Evolutionary conservation across 1,140 invertebrate genomes (phyloP).

Genomic region (Prorops nasuta): DNA sequence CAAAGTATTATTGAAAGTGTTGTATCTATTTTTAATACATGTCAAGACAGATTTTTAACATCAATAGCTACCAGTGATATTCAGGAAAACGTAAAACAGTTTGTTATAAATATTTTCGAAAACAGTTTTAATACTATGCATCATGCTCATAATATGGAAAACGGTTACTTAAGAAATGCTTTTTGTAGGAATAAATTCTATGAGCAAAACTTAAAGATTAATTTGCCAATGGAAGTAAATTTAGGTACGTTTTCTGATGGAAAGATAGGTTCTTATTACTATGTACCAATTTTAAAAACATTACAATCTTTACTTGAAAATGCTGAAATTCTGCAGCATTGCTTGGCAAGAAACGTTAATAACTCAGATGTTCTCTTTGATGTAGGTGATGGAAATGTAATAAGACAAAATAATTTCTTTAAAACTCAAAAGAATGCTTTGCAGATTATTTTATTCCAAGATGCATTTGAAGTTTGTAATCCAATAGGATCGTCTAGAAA

Average conservation of each 20-base stretch:
- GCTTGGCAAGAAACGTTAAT: too few relatives aligned
- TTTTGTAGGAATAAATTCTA: not conserved
- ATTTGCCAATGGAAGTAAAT: not conserved
- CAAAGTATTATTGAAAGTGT: too few relatives aligned
- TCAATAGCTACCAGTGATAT: too few relatives aligned
- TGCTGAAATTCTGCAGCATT: not conserved
- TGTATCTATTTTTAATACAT: too few relatives aligned
- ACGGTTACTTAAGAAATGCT: not conserved
- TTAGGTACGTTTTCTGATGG: not conserved
- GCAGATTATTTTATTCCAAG: constrained; percentile 1
- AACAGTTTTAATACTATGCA: not conserved
- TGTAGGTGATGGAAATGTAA: not conserved
- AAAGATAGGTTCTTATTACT: not conserved
- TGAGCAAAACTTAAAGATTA: constrained; percentile 2
- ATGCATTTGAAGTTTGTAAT: constrained; percentile 4
- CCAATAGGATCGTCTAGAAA: not conserved
- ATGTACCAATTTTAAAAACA: not conserved
- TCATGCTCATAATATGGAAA: not conserved
- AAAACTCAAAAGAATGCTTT: not conserved
- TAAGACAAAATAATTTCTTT: not conserved
- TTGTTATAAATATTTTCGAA: too few relatives aligned
- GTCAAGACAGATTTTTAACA: too few relatives aligned
- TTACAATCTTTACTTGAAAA: not conserved
- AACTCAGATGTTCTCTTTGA: not conserved
- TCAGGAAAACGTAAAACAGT: too few relatives aligned